phyloP scores from a whole-genome alignment of 2,888 invertebrate genomes.

The Tachina fera region DNA sequence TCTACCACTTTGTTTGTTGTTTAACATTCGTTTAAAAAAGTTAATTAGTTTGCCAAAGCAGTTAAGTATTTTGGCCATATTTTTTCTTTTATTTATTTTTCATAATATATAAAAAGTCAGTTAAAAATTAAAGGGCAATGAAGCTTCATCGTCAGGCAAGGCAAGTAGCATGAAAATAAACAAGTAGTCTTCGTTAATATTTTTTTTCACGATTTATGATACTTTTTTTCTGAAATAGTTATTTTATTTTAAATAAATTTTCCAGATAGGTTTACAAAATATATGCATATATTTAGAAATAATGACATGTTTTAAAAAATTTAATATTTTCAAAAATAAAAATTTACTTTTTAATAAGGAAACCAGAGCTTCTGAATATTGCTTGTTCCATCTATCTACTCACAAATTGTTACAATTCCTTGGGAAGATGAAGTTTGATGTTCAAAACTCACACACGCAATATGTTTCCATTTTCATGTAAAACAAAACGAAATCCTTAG shows the following conservation, averaged over 20 bases:
- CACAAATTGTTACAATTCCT: neutral
- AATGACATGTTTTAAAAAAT: no score
- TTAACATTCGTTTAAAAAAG: conserved; percentile 28
- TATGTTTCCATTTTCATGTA: neutral
- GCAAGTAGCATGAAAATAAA: neutral
- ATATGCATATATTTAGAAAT: neutral
- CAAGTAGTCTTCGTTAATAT: neutral
- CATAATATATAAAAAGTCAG: neutral
- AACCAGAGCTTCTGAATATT: neutral
- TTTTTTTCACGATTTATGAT: conserved; percentile 7
- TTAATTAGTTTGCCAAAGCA: conserved; percentile 51
- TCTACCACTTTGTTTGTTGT: neutral
- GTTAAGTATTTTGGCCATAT: conserved; percentile 25
- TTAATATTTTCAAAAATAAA: neutral
- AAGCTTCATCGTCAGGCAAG: neutral
- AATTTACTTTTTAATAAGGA: conserved; percentile 19
- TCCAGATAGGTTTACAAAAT: neutral
- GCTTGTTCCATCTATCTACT: neutral
- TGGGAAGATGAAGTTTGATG: neutral
- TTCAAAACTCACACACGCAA: conserved; percentile 34
- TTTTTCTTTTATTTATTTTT: neutral
- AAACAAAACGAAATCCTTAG: neutral
- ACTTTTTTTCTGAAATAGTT: neutral
- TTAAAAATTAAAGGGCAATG: neutral
- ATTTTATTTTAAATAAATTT: neutral